These are phyloP conservation scores for Cosmia trapezina DNA, from an alignment of 2,888 invertebrate species.

Conservation along the genomic window DNA sequence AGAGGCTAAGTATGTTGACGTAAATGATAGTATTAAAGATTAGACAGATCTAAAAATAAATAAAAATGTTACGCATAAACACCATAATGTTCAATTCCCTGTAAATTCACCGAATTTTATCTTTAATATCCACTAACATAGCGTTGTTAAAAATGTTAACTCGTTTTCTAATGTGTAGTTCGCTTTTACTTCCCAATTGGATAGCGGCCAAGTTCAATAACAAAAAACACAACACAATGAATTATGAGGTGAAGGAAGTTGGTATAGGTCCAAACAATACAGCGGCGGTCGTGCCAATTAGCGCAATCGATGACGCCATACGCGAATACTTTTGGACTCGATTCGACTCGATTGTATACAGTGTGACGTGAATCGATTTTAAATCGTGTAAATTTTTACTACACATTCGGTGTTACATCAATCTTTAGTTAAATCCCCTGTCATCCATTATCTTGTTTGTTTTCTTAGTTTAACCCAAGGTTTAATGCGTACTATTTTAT, in stretches of 20 bases:
- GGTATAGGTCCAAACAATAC: conserved; percentile 65
- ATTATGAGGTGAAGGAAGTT: conserved; percentile 64
- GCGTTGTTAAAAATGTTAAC: conserved; percentile 34
- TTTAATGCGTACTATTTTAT: conserved; percentile 38
- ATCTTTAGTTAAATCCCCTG: conserved; percentile 34
- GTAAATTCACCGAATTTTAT: not conserved
- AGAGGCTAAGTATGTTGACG: not conserved
- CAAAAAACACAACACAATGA: conserved; percentile 62
- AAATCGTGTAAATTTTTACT: conserved; percentile 35
- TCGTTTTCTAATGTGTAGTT: conserved; percentile 44
- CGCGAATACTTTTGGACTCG: conserved; percentile 46
- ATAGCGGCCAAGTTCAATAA: conserved; percentile 59
- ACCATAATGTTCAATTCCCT: not conserved
- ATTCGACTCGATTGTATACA: conserved; percentile 34
- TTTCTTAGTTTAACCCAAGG: conserved; percentile 35
- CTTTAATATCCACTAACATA: conserved; percentile 37
- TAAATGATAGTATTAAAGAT: not conserved
- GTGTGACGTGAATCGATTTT: conserved; percentile 38
- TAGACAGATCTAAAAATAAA: conserved; percentile 1
- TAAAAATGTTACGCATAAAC: not conserved
- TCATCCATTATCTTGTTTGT: conserved; percentile 36
- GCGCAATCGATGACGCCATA: conserved; percentile 52
- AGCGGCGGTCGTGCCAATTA: conserved; percentile 56
- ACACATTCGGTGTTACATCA: conserved; percentile 41
- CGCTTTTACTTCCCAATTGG: conserved; percentile 53